phyloP scores from a whole-genome alignment of 2,888 invertebrate genomes.

The Eudasyphora cyanicolor region DNA sequence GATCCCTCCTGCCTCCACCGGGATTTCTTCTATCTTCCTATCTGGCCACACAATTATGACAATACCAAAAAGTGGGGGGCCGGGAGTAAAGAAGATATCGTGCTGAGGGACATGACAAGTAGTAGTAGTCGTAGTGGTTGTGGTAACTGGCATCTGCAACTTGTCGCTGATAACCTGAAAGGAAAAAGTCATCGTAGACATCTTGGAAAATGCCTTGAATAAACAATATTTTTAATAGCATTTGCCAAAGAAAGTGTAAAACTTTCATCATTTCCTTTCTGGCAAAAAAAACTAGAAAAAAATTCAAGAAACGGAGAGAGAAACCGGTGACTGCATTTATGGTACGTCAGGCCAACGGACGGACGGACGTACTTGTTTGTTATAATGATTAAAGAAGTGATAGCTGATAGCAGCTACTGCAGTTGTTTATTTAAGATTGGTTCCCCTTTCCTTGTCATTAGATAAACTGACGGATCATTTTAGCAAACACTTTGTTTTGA shows the following conservation, averaged over 20 bases:
- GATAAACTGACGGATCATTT: neutral
- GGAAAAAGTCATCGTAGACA: conserved; percentile 15
- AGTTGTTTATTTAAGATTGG: neutral
- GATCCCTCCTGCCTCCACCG: neutral
- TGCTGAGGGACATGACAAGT: neutral
- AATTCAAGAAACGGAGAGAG: neutral
- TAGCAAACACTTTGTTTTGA: conserved; percentile 48
- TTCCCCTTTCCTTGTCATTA: neutral
- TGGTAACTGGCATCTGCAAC: neutral
- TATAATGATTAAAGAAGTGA: neutral
- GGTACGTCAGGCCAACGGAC: neutral
- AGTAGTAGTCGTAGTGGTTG: too few species aligned
- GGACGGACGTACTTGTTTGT: neutral
- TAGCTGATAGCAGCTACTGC: neutral
- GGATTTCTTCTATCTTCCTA: too few species aligned
- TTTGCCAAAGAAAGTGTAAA: conserved; percentile 62
- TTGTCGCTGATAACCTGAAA: conserved; percentile 27
- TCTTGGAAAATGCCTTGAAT: neutral
- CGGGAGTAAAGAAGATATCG: neutral
- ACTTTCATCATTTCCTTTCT: conserved; percentile 65
- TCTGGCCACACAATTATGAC: conserved; percentile 20
- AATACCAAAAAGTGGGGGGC: neutral
- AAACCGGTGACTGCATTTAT: neutral
- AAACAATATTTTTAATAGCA: conserved; percentile 30
- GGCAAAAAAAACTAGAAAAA: conserved; percentile 5